Conservation (phyloP, 2,113 vertebrate genomes). For the Phaethornis superciliosus region DNA sequence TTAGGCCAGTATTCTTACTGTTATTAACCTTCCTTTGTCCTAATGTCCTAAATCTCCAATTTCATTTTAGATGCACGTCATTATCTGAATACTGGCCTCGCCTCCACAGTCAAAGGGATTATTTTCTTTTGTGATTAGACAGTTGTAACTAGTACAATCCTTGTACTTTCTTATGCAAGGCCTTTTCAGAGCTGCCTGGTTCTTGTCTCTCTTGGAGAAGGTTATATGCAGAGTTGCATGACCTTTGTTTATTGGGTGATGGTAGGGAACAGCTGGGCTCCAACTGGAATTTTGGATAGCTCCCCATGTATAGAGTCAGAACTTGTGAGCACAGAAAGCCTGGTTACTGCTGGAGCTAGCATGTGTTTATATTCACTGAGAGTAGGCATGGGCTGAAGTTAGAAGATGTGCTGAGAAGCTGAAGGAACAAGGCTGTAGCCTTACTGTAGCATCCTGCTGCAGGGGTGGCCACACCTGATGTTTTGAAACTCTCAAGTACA, state of each 20-base stretch:
- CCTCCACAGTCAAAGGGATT: background rate
- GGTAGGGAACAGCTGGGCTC: constrained; percentile 2
- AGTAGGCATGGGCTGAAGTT: background rate
- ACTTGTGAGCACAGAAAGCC: background rate
- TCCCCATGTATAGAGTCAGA: background rate
- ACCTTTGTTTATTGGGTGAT: background rate
- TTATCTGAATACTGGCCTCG: background rate
- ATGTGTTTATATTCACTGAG: accelerated
- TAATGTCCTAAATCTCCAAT: background rate
- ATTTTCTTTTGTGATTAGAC: constrained; percentile 22
- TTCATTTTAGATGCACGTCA: background rate
- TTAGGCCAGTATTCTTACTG: background rate
- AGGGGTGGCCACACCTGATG: background rate
- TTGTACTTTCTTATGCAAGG: background rate
- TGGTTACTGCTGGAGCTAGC: background rate
- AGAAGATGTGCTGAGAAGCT: background rate
- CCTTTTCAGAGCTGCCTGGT: background rate
- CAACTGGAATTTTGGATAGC: background rate
- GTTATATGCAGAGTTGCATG: background rate
- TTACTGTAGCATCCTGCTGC: background rate
- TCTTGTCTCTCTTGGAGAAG: background rate
- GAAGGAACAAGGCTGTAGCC: background rate
- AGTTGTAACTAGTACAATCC: constrained; percentile 5
- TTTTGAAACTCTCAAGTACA: background rate
- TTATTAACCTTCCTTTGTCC: background rate